phyloP scores from a whole-genome alignment of 1,140 invertebrate species.

The Sminthurides bifidus region DNA sequence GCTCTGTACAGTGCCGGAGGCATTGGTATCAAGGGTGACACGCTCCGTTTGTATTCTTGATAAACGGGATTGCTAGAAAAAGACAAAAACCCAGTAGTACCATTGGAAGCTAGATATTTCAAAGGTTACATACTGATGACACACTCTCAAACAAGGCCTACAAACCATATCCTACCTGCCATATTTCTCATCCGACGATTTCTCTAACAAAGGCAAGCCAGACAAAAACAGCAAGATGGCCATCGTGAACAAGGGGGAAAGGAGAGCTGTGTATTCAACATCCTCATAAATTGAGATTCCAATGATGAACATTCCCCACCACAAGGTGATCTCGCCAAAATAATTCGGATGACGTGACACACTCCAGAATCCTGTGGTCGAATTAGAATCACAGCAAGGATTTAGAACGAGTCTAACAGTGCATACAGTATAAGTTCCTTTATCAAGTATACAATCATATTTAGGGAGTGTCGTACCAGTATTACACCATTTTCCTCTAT shows the following conservation, averaged over 20 bases:
- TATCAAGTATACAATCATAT: too few species aligned
- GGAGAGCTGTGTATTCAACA: conserved; percentile 66
- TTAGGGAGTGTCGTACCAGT: too few species aligned
- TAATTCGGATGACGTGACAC: conserved; percentile 87
- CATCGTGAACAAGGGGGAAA: conserved; percentile 78
- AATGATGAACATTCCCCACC: conserved; percentile 88
- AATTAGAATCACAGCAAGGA: conserved; percentile 15
- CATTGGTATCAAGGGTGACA: conserved; percentile 74
- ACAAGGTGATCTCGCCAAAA: conserved; percentile 84
- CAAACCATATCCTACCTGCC: conserved; percentile 52
- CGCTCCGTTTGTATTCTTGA: conserved; percentile 69
- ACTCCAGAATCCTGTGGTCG: conserved; percentile 63
- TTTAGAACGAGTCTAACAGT: too few species aligned
- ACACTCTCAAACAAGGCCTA: not conserved
- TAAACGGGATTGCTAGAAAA: conserved; percentile 61
- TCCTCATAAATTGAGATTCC: conserved; percentile 71
- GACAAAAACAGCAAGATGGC: conserved; percentile 78
- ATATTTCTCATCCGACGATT: conserved; percentile 73
- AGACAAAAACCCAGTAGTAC: conserved; percentile 14
- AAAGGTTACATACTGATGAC: not conserved
- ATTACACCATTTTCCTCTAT: conserved; percentile 80
- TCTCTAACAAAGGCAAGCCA: conserved; percentile 71
- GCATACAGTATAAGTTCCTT: too few species aligned
- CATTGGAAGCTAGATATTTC: not conserved
- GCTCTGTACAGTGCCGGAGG: conserved; percentile 70